Conservation (phyloP, 2,888 invertebrate species). For the Mythimna ferrago region DNA sequence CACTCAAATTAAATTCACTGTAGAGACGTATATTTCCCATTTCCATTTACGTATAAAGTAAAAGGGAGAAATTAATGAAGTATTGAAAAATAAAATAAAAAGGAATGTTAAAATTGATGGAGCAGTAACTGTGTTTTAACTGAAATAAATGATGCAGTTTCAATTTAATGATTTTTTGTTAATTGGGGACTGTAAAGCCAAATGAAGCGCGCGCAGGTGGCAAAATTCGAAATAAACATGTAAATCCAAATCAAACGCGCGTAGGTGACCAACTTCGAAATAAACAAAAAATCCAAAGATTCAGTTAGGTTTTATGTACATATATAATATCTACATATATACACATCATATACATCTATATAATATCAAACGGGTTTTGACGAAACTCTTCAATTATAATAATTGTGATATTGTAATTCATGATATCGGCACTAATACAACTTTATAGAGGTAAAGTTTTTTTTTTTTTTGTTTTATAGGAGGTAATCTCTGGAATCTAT, state of each 20-base stretch:
- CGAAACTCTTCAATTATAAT: no score
- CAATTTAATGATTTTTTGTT: background rate
- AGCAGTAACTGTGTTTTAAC: background rate
- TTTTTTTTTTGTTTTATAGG: no score
- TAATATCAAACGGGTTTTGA: no score
- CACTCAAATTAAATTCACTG: slow-evolving; percentile 29
- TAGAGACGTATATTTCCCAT: slow-evolving; percentile 8
- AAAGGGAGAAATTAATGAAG: background rate
- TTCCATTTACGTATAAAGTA: slow-evolving; percentile 9
- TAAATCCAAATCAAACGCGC: background rate
- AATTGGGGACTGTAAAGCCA: background rate
- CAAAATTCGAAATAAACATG: background rate
- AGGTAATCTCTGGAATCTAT: no score
- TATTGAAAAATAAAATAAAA: background rate
- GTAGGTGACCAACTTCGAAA: background rate
- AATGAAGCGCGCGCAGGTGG: background rate
- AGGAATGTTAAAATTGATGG: background rate
- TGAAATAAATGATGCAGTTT: background rate
- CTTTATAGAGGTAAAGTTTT: no score
- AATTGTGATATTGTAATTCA: no score
- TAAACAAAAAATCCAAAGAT: no score
- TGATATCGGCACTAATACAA: no score
- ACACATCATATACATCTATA: no score
- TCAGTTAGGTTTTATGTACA: no score
- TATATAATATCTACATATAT: no score